Evolutionary conservation across 1,140 invertebrate species (phyloP), one percentile per base, ranked within the genome.

Genomic region (Bombus affinis): DNA sequence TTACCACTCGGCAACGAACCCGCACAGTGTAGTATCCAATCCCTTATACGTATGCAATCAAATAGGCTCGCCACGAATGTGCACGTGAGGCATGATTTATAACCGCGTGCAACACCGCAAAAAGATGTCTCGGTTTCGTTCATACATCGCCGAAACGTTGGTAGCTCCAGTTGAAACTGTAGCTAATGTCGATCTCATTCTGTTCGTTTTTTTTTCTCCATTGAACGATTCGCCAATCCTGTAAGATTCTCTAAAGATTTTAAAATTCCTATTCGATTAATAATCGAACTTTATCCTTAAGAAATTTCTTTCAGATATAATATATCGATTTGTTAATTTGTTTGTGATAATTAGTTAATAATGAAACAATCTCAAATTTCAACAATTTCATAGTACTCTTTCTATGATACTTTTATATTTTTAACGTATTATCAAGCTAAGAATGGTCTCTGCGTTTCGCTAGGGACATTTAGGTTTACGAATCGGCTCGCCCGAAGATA

Each of bases 71-170:
- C 81, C 66, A 70, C 80, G 53, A 80, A 73, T 77, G 85, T 12
- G 47, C 73, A 39, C 66, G 72, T 22, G 42, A 83, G 76, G 32
- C 82, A 90, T 89, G 88, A 90, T 90, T 90, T 90, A 90, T 83
- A 86, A 81, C 85, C 66, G 57, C 80, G 71, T 9, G 87, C 32
- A 44, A 72, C 53, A 37, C 66, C 57, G 81, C 88, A 79, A 86
- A 85, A 89, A 89, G 88, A 89, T 68, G 87, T 47, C 65, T 72
- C 53, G n/a, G 65, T 89, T 76, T 71, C 71, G 87, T 83, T 89
- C 71, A 42, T 84, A 62, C 87, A 68, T 83, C 62, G 68, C 13
- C 42, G 53, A 57, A 53, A 81, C 68, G 70, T 37, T 73, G 42
- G 28, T 83, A 44, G 66, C 5, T 32, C 22, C 12, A 25, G 25